phyloP scores from a whole-genome alignment of 2,888 invertebrate genomes.

The Chrysina gloriosa region DNA sequence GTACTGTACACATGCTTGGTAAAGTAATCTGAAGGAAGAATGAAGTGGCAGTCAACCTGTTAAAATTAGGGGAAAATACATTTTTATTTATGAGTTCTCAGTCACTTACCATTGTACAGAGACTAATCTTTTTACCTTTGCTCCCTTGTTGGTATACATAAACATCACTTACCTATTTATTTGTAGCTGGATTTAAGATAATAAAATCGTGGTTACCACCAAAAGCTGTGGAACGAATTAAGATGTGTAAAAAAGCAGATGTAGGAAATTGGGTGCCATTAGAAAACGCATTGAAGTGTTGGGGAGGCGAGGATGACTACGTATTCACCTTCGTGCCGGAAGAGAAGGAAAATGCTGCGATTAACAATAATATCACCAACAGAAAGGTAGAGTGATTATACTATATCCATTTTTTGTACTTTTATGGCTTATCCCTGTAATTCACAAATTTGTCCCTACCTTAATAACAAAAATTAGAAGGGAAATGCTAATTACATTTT shows the following conservation, averaged over 20 bases:
- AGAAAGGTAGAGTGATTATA: too few relatives aligned
- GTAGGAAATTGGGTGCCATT: constrained; percentile 80
- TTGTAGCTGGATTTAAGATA: constrained; percentile 88
- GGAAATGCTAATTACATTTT: too few relatives aligned
- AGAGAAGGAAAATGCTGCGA: constrained; percentile 53
- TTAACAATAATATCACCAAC: constrained; percentile 43
- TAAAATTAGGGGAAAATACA: too few relatives aligned
- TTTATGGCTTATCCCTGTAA: neutral
- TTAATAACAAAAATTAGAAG: too few relatives aligned
- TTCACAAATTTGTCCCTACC: neutral
- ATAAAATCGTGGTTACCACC: constrained; percentile 89
- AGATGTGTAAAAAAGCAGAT: constrained; percentile 81
- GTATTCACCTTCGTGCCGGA: constrained; percentile 79
- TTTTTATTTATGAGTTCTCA: too few relatives aligned
- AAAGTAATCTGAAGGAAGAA: too few relatives aligned
- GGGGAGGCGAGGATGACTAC: constrained; percentile 86
- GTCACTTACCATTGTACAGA: too few relatives aligned
- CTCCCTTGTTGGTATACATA: too few relatives aligned
- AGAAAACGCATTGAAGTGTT: constrained; percentile 79
- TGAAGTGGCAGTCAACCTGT: too few relatives aligned
- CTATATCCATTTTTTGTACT: too few relatives aligned
- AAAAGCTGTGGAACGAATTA: constrained; percentile 89
- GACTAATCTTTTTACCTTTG: too few relatives aligned
- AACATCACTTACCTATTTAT: neutral
- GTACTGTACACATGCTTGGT: too few relatives aligned